A percentile compares a stretch with the other conserved stretches of the same genome.
phyloP scores from a whole-genome alignment of 1,140 invertebrate genomes.

The Caenorhabditis remanei region DNA sequence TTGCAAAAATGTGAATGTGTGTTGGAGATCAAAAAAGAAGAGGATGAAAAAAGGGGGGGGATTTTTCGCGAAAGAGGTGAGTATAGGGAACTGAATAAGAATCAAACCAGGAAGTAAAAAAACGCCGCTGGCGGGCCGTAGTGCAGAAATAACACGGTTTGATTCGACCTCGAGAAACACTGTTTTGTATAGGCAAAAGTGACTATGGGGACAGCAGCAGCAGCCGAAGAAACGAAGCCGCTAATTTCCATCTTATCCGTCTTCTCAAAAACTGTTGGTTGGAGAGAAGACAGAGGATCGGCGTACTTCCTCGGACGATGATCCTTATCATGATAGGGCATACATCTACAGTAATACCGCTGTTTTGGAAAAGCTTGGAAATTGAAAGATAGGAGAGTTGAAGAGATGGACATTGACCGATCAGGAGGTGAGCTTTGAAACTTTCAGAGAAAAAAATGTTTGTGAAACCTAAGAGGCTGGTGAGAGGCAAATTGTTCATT shows the following conservation, averaged over 20 bases:
- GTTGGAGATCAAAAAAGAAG: background rate
- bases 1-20: background rate
- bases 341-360: constrained; percentile 8
- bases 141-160: constrained; percentile 51
- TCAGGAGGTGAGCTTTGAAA: constrained; percentile 17
- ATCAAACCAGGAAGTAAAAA: constrained; percentile 46
- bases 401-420: background rate
- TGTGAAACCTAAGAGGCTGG: background rate
- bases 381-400: background rate
- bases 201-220: constrained; percentile 12
- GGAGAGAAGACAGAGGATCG: constrained; percentile 37
- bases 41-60: background rate
- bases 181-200: constrained; percentile 21
- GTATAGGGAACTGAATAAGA: constrained; percentile 38
- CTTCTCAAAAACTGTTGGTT: background rate
- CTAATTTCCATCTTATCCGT: constrained; percentile 44
- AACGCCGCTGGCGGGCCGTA: background rate
- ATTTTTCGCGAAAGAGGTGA: background rate
- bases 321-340: constrained; percentile 25
- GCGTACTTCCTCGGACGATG: constrained; percentile 16
- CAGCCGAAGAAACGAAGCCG: constrained; percentile 11
- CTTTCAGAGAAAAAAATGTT: background rate
- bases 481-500: background rate
- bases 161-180: constrained; percentile 49
- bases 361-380: background rate